Evolutionary conservation across 64 coral and sea anemone genomes (phyloP).

Genomic region (Platygyra sinensis): DNA sequence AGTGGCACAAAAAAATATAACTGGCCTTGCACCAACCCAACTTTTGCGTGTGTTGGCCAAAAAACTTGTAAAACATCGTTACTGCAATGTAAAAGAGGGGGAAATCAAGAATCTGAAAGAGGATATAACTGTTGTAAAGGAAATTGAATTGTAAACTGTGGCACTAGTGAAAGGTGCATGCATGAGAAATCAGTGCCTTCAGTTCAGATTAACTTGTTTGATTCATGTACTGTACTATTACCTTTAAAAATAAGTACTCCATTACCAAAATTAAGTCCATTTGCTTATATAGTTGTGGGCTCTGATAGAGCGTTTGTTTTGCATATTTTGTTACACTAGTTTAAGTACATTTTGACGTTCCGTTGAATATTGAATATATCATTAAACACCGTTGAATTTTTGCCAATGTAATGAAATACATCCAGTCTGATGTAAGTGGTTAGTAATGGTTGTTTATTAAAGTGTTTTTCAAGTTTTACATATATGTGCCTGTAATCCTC

Average conservation of each 20-base stretch:
- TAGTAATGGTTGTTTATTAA: conserved; percentile 42
- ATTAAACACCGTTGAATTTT: conserved; percentile 28
- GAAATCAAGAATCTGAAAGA: too few relatives aligned
- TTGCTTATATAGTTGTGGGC: conserved; percentile 8
- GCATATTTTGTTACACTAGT: conserved; percentile 18
- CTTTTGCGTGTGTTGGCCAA: too few relatives aligned
- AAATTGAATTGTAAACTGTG: conserved; percentile 17
- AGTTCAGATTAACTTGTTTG: conserved; percentile 25
- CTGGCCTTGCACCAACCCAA: too few relatives aligned
- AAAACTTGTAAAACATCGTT: too few relatives aligned
- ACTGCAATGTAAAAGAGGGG: too few relatives aligned
- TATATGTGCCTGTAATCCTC: conserved; percentile 18
- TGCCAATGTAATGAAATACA: conserved; percentile 27
- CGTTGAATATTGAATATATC: conserved; percentile 27
- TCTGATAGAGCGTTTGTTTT: conserved; percentile 19
- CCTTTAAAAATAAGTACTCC: conserved; percentile 29
- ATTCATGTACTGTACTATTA: conserved; percentile 32
- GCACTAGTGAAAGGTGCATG: conserved; percentile 27
- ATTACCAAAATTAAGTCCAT: neutral
- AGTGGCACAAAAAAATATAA: too few relatives aligned
- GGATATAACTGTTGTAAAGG: conserved; percentile 4
- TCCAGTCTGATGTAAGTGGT: conserved; percentile 26
- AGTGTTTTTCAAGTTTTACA: conserved; percentile 33
- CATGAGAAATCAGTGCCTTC: conserved; percentile 31
- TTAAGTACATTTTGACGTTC: conserved; percentile 23